Conservation (phyloP, 2,888 invertebrate genomes). For the Calameuta pallipes region DNA sequence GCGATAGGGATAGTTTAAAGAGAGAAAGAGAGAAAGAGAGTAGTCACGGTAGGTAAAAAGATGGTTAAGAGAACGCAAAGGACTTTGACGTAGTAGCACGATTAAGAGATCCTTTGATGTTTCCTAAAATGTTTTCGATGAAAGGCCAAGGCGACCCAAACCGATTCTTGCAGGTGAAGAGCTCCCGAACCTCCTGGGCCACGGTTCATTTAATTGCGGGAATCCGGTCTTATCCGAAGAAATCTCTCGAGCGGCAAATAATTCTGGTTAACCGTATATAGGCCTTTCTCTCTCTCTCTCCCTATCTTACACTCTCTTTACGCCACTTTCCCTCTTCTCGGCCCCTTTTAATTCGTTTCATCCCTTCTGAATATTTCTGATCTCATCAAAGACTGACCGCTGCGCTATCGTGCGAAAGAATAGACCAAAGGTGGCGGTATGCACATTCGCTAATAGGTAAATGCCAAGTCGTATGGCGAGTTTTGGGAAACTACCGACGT, state of each 20-base stretch:
- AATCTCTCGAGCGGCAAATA: slow-evolving; percentile 28
- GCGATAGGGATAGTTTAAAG: neutral
- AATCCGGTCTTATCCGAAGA: slow-evolving; percentile 47
- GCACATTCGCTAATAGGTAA: neutral
- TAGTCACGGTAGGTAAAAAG: slow-evolving; percentile 42
- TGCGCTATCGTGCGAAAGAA: neutral
- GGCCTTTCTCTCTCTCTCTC: neutral
- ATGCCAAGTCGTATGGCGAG: neutral
- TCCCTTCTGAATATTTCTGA: neutral
- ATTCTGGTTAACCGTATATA: slow-evolving; percentile 13
- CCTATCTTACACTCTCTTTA: neutral
- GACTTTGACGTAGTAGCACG: slow-evolving; percentile 37
- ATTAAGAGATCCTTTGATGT: slow-evolving; percentile 63
- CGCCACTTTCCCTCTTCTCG: neutral
- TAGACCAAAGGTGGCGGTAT: neutral
- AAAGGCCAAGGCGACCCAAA: slow-evolving; percentile 57
- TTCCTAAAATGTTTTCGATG: slow-evolving; percentile 57
- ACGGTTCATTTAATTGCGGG: slow-evolving; percentile 62
- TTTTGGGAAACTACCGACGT: neutral
- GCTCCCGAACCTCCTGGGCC: slow-evolving; percentile 40
- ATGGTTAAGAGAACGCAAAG: neutral
- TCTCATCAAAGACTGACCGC: neutral
- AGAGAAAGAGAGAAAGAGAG: neutral
- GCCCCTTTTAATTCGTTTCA: neutral
- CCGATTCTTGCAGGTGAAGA: slow-evolving; percentile 60